phyloP scores from a whole-genome alignment of 2,888 invertebrate species.

The Cephus nigrinus region DNA sequence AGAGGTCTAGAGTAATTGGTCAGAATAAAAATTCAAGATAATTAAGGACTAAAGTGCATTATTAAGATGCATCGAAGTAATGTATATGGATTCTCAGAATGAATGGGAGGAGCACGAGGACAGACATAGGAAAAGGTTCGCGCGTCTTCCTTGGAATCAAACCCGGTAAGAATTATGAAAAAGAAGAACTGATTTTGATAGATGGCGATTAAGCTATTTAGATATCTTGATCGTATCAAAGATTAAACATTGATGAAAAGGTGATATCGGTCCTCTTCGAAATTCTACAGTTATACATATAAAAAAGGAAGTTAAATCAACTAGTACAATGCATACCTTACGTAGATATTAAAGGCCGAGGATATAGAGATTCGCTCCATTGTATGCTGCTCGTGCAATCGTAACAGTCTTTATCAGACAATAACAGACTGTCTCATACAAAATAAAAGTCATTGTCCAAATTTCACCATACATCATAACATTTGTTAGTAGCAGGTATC shows the following conservation, averaged over 20 bases:
- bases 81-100: not conserved
- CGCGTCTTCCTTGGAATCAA: not conserved
- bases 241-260: not conserved
- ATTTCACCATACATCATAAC: not conserved
- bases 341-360: not conserved
- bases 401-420: not conserved
- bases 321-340: not conserved
- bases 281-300: not conserved
- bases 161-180: not conserved
- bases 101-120: not conserved
- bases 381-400: not conserved
- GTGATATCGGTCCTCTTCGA: not conserved
- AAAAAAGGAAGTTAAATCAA: not conserved
- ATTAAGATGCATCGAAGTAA: not conserved
- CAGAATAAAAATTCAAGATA: not conserved
- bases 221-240: not conserved
- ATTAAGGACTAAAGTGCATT: not conserved
- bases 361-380: not conserved
- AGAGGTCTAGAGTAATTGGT: not conserved
- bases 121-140: not conserved
- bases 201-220: not conserved
- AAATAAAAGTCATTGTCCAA: not conserved
- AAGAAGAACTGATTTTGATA: not conserved
- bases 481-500: not conserved
- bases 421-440: not conserved